These are phyloP conservation scores for Galaxias olidus DNA, from an alignment of 2,797 vertebrate species.

Conservation along the genomic window DNA sequence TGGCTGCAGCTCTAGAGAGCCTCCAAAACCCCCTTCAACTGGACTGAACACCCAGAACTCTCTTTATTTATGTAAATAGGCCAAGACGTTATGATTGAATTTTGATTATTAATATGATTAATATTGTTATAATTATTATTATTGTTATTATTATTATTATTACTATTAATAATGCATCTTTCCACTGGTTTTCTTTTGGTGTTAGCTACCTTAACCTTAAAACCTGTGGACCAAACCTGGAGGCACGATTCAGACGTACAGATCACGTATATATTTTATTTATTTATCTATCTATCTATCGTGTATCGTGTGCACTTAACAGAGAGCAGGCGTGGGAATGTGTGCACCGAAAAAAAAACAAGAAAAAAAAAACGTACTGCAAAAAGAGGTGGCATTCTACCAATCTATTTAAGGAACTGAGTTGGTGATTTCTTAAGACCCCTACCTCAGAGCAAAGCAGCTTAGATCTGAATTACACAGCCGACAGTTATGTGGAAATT, in stretches of 20 bases:
- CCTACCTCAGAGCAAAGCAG: constrained; percentile 74
- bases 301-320: constrained; percentile 56
- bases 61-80: constrained; percentile 64
- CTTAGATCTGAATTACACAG: constrained; percentile 66
- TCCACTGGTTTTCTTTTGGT: constrained; percentile 56
- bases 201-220: constrained; percentile 53
- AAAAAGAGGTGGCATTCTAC: constrained; percentile 68
- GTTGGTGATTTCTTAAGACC: constrained; percentile 63
- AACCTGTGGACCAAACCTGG: constrained; percentile 75
- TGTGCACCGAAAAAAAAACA: constrained; percentile 42
- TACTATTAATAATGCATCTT: constrained; percentile 52
- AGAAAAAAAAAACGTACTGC: constrained; percentile 49
- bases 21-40: constrained; percentile 51
- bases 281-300: constrained; percentile 77
- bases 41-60: constrained; percentile 49
- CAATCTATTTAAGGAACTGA: constrained; percentile 68
- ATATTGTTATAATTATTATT: constrained; percentile 31
- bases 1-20: constrained; percentile 68
- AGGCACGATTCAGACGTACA: constrained; percentile 47
- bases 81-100: constrained; percentile 35
- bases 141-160: constrained; percentile 24
- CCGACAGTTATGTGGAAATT: constrained; percentile 63
- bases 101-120: constrained; percentile 56
- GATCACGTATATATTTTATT: constrained; percentile 31
- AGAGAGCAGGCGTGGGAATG: constrained; percentile 43